Evolutionary conservation across 2,888 invertebrate genomes (phyloP), one percentile per base, ranked within the genome.

Genomic region (Rhopalosiphum nymphaeae): DNA sequence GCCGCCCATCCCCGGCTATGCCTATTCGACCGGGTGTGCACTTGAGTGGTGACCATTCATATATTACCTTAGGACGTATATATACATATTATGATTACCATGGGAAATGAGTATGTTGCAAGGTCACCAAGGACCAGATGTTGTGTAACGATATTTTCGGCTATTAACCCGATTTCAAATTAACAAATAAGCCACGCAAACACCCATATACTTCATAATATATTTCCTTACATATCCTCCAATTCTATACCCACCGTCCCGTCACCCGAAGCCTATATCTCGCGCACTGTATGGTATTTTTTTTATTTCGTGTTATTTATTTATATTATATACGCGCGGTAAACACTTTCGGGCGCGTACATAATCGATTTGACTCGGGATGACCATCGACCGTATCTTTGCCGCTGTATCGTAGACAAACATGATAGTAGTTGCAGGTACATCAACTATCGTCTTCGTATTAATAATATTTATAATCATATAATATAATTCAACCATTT

Each of bases 91-190:
- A 67, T 67, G 94, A 94, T 94, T 91, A 87, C 49, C 94, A 94
- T 86, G 94, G 90, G 94, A 94, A 94, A 91, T 90, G 93, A 93
- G 89, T 89, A 36, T 86, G 94, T 53, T 91, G 61, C 94, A 94
- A 94, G 94, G 94, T 94, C 94, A 91, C 94, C 94, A 46, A 93
- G 93, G 93, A 93, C 93, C 93, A 91, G 94, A 57, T 94, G 94
- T 94, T 94, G 94, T 91, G 94, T 94, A 94, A 94, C 90, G 49
- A 94, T 94, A 94, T 94, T 91, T 94, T 94, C 90, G 90, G 90
- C 94, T 94, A 90, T 94, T 94, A 94, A 86, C 94, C 94, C 94
- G 85, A 90, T 94, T 91, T 53, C 84, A 91, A 94, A 90, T 91
- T 91, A 94, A 91, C 90, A 90, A 94, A 94, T 91, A 94, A 94